These are phyloP conservation scores for Microtus californicus DNA, from an alignment of 2,797 vertebrate genomes.

Conservation along the genomic window DNA sequence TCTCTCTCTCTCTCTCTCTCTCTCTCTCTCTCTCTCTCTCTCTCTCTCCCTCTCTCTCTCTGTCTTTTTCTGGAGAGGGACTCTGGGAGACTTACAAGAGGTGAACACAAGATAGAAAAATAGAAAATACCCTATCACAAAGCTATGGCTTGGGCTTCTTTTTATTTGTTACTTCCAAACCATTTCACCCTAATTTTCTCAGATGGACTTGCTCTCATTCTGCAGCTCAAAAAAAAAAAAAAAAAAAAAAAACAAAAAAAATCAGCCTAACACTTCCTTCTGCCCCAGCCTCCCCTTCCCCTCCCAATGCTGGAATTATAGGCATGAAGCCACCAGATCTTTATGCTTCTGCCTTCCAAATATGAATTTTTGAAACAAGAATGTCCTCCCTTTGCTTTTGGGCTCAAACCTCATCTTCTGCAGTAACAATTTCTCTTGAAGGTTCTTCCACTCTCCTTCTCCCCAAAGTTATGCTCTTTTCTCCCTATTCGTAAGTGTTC, in stretches of 20 bases:
- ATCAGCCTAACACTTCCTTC: background rate
- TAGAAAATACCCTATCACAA: too few species aligned
- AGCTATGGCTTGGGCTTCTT: too few species aligned
- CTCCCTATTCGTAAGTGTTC: background rate
- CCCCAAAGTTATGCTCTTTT: background rate
- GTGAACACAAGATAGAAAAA: background rate
- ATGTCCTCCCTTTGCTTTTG: background rate
- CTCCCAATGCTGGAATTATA: background rate
- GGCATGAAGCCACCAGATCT: background rate
- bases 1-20: background rate
- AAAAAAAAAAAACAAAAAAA: too few species aligned
- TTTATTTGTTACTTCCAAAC: background rate
- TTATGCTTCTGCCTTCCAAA: constrained; percentile 5
- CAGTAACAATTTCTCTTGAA: background rate
- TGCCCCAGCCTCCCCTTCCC: background rate
- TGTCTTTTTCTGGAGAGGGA: background rate
- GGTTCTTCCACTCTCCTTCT: background rate
- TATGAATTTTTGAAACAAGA: constrained; percentile 15
- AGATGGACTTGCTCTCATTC: background rate
- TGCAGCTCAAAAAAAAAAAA: background rate
- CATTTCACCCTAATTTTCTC: background rate
- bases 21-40: background rate
- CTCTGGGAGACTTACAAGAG: background rate
- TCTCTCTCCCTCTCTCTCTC: background rate
- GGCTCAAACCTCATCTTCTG: background rate